Base-by-base conservation (phyloP, 2,113 vertebrate species). In the Ailurus styani region DNA sequence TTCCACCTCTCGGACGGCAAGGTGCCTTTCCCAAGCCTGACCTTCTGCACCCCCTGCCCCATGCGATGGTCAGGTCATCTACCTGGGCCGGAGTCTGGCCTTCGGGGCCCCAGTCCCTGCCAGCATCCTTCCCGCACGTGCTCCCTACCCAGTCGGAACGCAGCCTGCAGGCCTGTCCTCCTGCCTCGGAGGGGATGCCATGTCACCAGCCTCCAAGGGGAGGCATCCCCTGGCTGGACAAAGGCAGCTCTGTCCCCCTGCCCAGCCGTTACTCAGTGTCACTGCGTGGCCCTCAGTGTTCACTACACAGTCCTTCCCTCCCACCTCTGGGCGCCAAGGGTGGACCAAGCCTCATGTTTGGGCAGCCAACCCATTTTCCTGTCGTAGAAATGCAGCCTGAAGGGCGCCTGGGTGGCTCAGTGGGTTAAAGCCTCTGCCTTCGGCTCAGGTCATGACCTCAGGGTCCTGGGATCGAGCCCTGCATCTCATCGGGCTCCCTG, bases 241-340 rank as follows among this genome's bases (percentile, higher is more conserved):
- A 83, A 55, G 66, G 57, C 37, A 6, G 60, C 85, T 73, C 72
- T 90, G 86, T 66, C 37, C 96, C 82, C 68, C 17, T 27, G 62
- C 37, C 57, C 45, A 7, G 62, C 1, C n/a, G 45, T 11, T 17
- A 17, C 25, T 47, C 4, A 3, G 2, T 45, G 72, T 78, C 37
- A 0, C 68, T 0, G 2, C 1, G 2, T 1, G 11, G 60, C 68
- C 73, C 60, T 47, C 47, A 29, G 37, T 2, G 45, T 34, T 23
- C 6, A 66, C 31, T 40, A 20, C 2, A 0, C 9, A 6, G 66
- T 23, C 31, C 50, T 42, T 3, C 0, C 20, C 25, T 55, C 47
- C 87, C 18, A 25, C 64, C 13, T 4, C 34, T 1, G 2, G 5
- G 37, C 3, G 23, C 9, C 3, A 1, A 54, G 54, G n/a, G 12